These are phyloP conservation scores for Phymatocera aterrima DNA, from an alignment of 2,888 invertebrate genomes.

Conservation along the genomic window DNA sequence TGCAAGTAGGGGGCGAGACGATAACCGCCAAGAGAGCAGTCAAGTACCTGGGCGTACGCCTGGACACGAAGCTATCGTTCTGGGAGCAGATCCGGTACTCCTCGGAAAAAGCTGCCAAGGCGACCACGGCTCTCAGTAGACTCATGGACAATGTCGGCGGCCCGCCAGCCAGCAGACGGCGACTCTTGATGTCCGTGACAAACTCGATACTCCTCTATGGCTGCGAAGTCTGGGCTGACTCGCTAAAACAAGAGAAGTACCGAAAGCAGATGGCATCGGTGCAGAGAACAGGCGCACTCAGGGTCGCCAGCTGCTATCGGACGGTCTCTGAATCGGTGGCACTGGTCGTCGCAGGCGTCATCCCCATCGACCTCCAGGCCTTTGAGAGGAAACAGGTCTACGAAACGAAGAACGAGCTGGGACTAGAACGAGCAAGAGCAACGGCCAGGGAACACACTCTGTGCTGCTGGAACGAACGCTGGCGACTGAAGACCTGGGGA, in stretches of 20 bases:
- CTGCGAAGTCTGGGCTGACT: conserved; percentile 46
- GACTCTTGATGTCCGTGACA: conserved; percentile 45
- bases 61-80: conserved; percentile 49
- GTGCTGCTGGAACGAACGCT: conserved; percentile 47
- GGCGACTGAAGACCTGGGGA: conserved; percentile 24
- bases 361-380: conserved; percentile 49
- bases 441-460: conserved; percentile 45
- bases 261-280: conserved; percentile 48
- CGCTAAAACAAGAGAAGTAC: conserved; percentile 43
- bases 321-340: conserved; percentile 54
- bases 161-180: conserved; percentile 45
- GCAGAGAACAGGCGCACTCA: conserved; percentile 50
- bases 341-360: conserved; percentile 52
- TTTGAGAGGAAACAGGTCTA: not conserved
- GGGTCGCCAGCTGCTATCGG: conserved; percentile 52
- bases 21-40: conserved; percentile 14
- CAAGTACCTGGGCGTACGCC: conserved; percentile 53
- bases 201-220: conserved; percentile 52
- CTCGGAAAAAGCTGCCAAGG: conserved; percentile 47
- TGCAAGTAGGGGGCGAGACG: conserved; percentile 35
- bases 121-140: conserved; percentile 41
- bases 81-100: conserved; percentile 47
- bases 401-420: not conserved
- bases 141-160: conserved; percentile 54
- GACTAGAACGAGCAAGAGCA: not conserved